phyloP scores from a whole-genome alignment of 2,797 vertebrate genomes.

The Karalla daura region DNA sequence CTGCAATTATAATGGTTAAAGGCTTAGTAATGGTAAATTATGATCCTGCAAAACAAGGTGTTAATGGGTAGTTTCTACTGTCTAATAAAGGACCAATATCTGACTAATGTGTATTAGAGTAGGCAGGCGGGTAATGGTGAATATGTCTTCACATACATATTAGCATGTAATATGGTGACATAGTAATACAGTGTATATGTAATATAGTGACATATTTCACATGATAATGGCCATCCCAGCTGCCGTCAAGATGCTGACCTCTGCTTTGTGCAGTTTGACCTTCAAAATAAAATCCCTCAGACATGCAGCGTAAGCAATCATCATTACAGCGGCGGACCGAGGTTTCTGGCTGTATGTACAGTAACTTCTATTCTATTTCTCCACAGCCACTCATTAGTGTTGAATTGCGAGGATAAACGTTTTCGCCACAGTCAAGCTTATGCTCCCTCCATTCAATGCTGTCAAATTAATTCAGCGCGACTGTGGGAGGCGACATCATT shows the following conservation, averaged over 20 bases:
- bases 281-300: not conserved
- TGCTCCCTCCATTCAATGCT: slow-evolving; percentile 45
- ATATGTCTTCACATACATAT: no score
- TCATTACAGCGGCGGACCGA: slow-evolving; percentile 1
- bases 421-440: slow-evolving; percentile 36
- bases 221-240: not conserved
- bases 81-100: no score
- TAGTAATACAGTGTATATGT: no score
- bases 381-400: slow-evolving; percentile 60
- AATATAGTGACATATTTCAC: no score
- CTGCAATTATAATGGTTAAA: no score
- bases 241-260: slow-evolving; percentile 7
- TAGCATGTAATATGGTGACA: no score
- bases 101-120: no score
- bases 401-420: slow-evolving; percentile 49
- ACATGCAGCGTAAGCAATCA: slow-evolving; percentile 20
- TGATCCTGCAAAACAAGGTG: no score
- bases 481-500: slow-evolving; percentile 54
- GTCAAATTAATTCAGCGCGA: slow-evolving; percentile 64
- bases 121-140: no score
- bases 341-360: slow-evolving; percentile 25
- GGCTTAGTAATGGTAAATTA: no score
- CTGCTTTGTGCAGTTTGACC: slow-evolving; percentile 6
- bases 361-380: slow-evolving; percentile 44
- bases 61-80: no score